Percentiles rank a stretch among this genome's conserved stretches.
These are phyloP conservation scores for Brenthis ino DNA, from an alignment of 2,888 invertebrate species.

Conservation along the genomic window DNA sequence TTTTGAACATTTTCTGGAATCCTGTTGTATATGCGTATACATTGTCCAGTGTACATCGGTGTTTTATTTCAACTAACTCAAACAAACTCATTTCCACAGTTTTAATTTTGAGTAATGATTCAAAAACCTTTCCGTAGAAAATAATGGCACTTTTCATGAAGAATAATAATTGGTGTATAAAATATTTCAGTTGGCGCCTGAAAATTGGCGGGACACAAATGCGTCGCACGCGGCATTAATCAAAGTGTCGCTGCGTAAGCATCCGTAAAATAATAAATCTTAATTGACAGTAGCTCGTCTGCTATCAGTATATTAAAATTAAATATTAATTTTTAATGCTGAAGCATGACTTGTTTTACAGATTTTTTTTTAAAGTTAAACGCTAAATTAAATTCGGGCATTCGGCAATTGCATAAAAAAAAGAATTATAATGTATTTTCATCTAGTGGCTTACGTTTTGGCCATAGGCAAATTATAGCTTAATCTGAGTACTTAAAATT, in stretches of 20 bases:
- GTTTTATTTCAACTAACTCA: too few relatives aligned
- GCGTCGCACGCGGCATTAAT: slow-evolving; percentile 6
- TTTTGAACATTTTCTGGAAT: too few relatives aligned
- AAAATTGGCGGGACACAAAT: not conserved
- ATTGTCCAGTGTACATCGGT: too few relatives aligned
- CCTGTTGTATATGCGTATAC: too few relatives aligned
- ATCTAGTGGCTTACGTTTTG: too few relatives aligned
- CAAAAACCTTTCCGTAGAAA: not conserved
- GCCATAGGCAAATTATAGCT: too few relatives aligned
- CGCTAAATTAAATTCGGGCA: not conserved
- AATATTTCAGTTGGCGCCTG: slow-evolving; percentile 3
- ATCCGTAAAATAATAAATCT: slow-evolving; percentile 22
- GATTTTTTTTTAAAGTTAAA: too few relatives aligned
- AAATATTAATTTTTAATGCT: slow-evolving; percentile 4
- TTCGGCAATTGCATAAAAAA: too few relatives aligned
- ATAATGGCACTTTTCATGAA: not conserved
- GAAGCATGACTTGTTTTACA: not conserved
- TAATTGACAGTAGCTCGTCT: slow-evolving; percentile 15
- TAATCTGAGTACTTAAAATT: too few relatives aligned
- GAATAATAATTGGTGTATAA: not conserved
- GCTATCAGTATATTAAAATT: slow-evolving; percentile 6
- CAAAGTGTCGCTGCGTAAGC: slow-evolving; percentile 24
- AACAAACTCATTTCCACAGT: too few relatives aligned
- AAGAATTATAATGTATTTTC: too few relatives aligned
- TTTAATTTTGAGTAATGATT: too few relatives aligned